phyloP scores from a whole-genome alignment of 2,113 vertebrate species.

The Megaleporinus macrocephalus region DNA sequence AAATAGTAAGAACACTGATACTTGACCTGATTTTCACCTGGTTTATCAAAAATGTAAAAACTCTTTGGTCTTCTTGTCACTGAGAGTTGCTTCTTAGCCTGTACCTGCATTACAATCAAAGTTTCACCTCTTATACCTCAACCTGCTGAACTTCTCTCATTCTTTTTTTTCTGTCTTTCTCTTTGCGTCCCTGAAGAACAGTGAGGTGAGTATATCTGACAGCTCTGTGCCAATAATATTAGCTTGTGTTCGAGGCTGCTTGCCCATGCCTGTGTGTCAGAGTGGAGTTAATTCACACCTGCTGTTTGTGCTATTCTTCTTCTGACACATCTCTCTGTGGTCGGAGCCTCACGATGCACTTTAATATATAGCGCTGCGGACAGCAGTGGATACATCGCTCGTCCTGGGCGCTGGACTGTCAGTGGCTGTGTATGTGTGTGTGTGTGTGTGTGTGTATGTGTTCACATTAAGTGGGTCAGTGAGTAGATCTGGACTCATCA shows the following conservation, averaged over 20 bases:
- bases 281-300: conserved; percentile 45
- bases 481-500: conserved; percentile 32
- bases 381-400: conserved; percentile 14
- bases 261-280: conserved; percentile 11
- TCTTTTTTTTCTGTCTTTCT: conserved; percentile 15
- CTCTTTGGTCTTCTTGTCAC: too few species aligned
- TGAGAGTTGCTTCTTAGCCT: too few species aligned
- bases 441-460: conserved; percentile 11
- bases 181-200: conserved; percentile 65
- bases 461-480: conserved; percentile 31
- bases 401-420: not conserved
- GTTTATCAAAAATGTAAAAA: too few species aligned
- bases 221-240: not conserved
- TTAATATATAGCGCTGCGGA: not conserved
- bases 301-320: conserved; percentile 28
- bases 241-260: conserved; percentile 18
- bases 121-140: not conserved
- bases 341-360: conserved; percentile 8
- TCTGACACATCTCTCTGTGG: conserved; percentile 21
- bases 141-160: conserved; percentile 14
- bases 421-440: not conserved
- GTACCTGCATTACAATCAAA: not conserved
- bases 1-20: too few species aligned
- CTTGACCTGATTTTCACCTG: too few species aligned
- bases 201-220: conserved; percentile 66